Evolutionary conservation across 2,888 invertebrate species (phyloP).

Genomic region (Drosophila paramelanica): DNA sequence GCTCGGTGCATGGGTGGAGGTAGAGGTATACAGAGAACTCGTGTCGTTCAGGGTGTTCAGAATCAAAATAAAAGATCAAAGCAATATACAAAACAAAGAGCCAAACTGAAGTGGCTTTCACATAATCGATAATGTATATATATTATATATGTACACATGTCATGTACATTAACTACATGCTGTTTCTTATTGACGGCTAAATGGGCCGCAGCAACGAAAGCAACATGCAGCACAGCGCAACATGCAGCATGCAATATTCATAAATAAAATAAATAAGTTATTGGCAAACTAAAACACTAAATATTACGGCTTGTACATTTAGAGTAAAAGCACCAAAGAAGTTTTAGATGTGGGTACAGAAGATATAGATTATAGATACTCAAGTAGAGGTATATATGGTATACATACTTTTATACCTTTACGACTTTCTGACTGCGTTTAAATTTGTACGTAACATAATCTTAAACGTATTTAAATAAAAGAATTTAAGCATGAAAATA

Average conservation of each 20-base stretch:
- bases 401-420: background rate
- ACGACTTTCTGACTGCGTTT: background rate
- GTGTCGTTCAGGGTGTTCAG: conserved; percentile 41
- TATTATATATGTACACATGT: background rate
- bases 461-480: background rate
- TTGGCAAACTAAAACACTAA: conserved; percentile 1
- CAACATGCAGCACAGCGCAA: conserved; percentile 39
- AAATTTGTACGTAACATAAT: conserved; percentile 2
- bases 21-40: conserved; percentile 36
- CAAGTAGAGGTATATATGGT: background rate
- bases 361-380: background rate
- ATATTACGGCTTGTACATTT: background rate
- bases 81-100: conserved; percentile 54
- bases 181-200: no score
- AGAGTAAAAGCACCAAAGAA: conserved; percentile 1
- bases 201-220: conserved; percentile 1
- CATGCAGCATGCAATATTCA: conserved; percentile 37
- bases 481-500: no score
- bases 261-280: conserved; percentile 18
- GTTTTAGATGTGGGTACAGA: conserved; percentile 4
- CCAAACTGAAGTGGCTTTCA: conserved; percentile 42
- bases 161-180: conserved; percentile 18
- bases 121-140: conserved; percentile 16
- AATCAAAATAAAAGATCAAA: conserved; percentile 56
- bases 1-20: conserved; percentile 64